Evolutionary conservation across 2,113 vertebrate species (phyloP).

Genomic region (Laticauda laticaudata): DNA sequence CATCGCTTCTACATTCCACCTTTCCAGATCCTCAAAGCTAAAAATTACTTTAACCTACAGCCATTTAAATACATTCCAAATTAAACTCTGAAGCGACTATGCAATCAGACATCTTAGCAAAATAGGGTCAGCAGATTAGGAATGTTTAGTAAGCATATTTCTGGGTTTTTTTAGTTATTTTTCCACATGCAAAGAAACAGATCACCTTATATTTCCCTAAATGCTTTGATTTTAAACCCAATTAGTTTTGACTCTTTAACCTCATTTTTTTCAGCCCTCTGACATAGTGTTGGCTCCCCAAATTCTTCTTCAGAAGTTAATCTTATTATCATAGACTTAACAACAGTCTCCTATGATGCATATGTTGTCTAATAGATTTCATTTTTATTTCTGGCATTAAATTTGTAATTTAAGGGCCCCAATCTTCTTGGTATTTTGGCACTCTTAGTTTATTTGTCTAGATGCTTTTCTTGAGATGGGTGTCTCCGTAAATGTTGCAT

Average conservation of each 20-base stretch:
- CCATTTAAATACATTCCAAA: background rate
- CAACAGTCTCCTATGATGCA: background rate
- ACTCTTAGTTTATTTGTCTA: background rate
- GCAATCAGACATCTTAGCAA: background rate
- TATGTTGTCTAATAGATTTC: background rate
- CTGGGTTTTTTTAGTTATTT: background rate
- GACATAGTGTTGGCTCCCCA: background rate
- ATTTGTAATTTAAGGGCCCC: background rate
- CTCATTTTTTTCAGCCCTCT: background rate
- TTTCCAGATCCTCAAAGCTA: background rate
- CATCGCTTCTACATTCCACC: background rate
- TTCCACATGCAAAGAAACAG: background rate
- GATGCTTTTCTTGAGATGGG: background rate
- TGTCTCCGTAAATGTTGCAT: background rate
- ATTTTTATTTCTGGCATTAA: background rate
- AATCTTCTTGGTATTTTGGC: background rate
- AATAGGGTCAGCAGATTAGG: background rate
- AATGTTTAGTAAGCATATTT: background rate
- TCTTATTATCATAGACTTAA: background rate
- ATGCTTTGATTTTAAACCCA: background rate
- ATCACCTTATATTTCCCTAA: background rate
- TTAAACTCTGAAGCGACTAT: background rate
- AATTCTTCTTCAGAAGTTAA: background rate
- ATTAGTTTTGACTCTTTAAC: background rate
- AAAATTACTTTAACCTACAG: background rate